These are phyloP conservation scores for Thrips palmi DNA, from an alignment of 1,140 invertebrate genomes.

Conservation along the genomic window DNA sequence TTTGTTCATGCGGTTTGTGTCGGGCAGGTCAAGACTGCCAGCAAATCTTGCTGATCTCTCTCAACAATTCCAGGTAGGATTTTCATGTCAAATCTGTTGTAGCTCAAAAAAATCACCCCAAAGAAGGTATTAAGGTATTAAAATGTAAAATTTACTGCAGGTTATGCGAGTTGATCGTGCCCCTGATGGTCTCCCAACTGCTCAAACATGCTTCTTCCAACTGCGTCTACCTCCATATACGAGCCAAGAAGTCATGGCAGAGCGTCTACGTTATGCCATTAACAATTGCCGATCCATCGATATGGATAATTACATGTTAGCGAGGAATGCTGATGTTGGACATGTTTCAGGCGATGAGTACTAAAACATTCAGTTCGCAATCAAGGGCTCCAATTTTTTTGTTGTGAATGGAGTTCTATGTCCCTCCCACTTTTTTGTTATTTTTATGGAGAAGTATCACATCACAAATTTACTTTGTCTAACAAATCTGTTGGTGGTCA, in stretches of 20 bases:
- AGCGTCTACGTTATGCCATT: conserved; percentile 43
- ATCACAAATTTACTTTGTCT: no score
- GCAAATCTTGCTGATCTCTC: conserved; percentile 45
- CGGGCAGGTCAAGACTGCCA: conserved; percentile 41
- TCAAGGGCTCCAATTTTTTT: no score
- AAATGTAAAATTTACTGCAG: conserved; percentile 21
- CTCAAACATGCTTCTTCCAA: conserved; percentile 54
- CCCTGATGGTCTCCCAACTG: conserved; percentile 39
- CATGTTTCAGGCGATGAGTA: no score
- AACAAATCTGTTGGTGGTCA: no score
- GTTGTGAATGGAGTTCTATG: no score
- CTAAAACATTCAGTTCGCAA: no score
- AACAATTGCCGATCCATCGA: conserved; percentile 52
- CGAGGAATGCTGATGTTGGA: conserved; percentile 35
- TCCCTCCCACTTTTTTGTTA: no score
- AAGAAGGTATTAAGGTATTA: conserved; percentile 6
- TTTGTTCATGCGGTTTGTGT: conserved; percentile 49
- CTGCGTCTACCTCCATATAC: conserved; percentile 44
- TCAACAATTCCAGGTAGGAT: conserved; percentile 42
- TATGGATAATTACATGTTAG: conserved; percentile 56
- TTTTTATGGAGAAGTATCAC: no score
- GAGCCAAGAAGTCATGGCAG: conserved; percentile 36
- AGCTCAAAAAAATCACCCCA: conserved; percentile 6
- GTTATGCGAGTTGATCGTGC: conserved; percentile 38
- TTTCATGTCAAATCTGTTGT: conserved; percentile 4